These are phyloP conservation scores for Megalops atlanticus DNA, from an alignment of 2,113 vertebrate species.

Conservation along the genomic window DNA sequence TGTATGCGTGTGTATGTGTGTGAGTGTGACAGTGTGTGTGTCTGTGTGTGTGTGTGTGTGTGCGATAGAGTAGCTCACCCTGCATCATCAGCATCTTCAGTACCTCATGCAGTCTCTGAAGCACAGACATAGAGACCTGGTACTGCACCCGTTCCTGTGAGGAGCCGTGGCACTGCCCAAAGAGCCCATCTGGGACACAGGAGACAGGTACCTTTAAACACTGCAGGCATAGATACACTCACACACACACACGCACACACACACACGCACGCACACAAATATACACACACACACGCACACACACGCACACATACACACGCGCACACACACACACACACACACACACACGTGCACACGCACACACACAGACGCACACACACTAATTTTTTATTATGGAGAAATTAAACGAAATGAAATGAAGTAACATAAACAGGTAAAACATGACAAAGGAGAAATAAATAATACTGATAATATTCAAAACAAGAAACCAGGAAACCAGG, in stretches of 20 bases:
- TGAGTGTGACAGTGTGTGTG: neutral
- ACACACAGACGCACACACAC: neutral
- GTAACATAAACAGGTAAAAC: too few relatives aligned
- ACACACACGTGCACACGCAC: neutral
- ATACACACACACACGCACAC: constrained; percentile 15
- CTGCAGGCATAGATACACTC: constrained; percentile 47
- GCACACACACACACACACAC: constrained; percentile 14
- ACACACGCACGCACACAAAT: constrained; percentile 49
- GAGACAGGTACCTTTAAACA: constrained; percentile 20
- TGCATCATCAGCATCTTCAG: constrained; percentile 88
- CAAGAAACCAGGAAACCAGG: too few relatives aligned
- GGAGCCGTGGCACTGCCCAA: constrained; percentile 84
- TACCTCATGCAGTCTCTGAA: constrained; percentile 85
- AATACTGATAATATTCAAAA: too few relatives aligned
- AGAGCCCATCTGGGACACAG: constrained; percentile 82
- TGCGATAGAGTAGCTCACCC: constrained; percentile 67
- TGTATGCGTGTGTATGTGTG: constrained; percentile 7
- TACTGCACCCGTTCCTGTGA: constrained; percentile 76
- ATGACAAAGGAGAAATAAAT: too few relatives aligned
- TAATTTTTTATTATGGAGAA: too few relatives aligned
- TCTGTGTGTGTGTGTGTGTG: constrained; percentile 20
- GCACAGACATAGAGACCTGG: constrained; percentile 80
- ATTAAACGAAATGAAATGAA: too few relatives aligned
- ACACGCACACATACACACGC: constrained; percentile 20
- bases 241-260: constrained; percentile 24